These are phyloP conservation scores for Volucella bombylans DNA, from an alignment of 2,888 invertebrate species.

Conservation along the genomic window DNA sequence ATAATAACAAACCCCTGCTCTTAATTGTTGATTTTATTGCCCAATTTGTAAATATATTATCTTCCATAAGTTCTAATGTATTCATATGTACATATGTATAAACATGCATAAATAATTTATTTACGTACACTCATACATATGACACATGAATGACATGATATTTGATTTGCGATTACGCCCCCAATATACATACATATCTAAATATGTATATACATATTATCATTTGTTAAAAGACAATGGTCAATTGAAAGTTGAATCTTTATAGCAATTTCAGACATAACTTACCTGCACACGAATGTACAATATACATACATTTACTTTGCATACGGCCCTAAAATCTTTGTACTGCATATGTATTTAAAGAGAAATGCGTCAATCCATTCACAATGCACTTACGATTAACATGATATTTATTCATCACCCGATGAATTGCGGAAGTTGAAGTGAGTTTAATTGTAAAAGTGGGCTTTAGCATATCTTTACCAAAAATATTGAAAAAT, in stretches of 20 bases:
- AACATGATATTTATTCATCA: constrained; percentile 31
- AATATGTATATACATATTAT: constrained; percentile 9
- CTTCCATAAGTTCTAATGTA: no score
- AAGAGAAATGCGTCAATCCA: constrained; percentile 5
- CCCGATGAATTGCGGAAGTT: constrained; percentile 45
- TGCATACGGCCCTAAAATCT: no score
- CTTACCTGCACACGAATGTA: no score
- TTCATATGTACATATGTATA: no score
- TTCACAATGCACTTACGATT: constrained; percentile 51
- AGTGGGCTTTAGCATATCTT: constrained; percentile 2
- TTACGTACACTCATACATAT: no score
- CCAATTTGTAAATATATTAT: no score
- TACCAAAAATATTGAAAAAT: not conserved
- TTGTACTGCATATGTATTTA: no score
- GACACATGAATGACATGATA: no score
- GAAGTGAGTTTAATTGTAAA: constrained; percentile 44
- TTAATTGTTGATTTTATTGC: no score
- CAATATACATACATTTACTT: no score
- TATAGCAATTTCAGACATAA: not conserved
- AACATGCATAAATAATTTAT: no score
- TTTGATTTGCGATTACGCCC: constrained; percentile 30
- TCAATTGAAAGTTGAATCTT: constrained; percentile 54
- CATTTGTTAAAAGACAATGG: constrained; percentile 35
- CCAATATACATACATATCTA: constrained; percentile 6
- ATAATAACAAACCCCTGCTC: no score